Base-by-base conservation (phyloP, 2,113 vertebrate species). In the Gracilinanus agilis region DNA sequence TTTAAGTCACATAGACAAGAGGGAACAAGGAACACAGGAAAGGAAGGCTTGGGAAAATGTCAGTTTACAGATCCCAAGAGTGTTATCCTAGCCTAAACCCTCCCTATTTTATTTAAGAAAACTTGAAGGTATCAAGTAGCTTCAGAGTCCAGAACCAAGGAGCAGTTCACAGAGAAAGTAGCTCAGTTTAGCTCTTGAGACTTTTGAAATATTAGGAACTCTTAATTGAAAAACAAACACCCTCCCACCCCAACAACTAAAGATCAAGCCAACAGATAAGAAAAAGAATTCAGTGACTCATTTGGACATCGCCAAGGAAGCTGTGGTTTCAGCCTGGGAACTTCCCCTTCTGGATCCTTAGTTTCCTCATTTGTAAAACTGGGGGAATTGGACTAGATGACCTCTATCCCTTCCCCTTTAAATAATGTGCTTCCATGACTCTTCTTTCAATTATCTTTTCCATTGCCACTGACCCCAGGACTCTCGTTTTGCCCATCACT, bases 81-180 rank as follows among this genome's bases (percentile, higher is more conserved):
- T 97, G 96, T 96, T 98, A 98, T 97, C 93, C 90, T 98, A 98
- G 97, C 98, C 97, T 94, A 98, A 97, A 98, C 96, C 97, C 94
- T 96, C 93, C n/a, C n/a, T n/a, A n/a, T 98, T 98, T 97, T 89
- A 95, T 98, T 97, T 96, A 96, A 97, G 97, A 98, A 97, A 97
- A 95, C 94, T 98, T 95, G 96, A 97, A 97, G 95, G 89, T 40
- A 96, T 97, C 94, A 97, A 96, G 97, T 95, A 97, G 29, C 96
- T 97, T 97, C 44, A 89, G 95, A 96, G 91, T 95, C 95, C 96
- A 97, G 96, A 97, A 91, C 55, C 91, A 96, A 93, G 93, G 96
- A 95, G 94, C 98, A 97, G 94, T 98, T 91, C 97, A 96, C 97
- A 61, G 24, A 96, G 53, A 56, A 97, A 88, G 24, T 92, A 54